Percentiles rank a stretch among this genome's conserved stretches.
Conservation (phyloP, 2,797 vertebrate genomes). For the Linurgus olivaceus region DNA sequence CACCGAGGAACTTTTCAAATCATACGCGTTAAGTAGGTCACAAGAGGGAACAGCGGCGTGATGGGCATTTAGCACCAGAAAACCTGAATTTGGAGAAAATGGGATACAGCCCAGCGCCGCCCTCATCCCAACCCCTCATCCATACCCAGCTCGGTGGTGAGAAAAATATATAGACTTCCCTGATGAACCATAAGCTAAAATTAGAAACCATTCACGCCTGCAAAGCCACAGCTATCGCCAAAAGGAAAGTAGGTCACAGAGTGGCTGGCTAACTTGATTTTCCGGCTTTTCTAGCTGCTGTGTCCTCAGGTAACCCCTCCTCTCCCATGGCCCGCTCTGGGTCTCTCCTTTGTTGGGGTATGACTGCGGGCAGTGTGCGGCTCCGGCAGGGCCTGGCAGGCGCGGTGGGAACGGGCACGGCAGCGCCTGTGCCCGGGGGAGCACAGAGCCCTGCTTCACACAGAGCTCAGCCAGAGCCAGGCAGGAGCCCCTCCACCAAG, state of each 20-base stretch:
- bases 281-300: not conserved
- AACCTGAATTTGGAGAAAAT: not conserved
- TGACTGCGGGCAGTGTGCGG: not conserved
- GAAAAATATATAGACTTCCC: constrained; percentile 9
- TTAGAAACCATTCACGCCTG: constrained; percentile 62
- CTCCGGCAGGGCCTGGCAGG: not conserved
- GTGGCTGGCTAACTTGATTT: constrained; percentile 59
- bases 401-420: not conserved
- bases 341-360: not conserved
- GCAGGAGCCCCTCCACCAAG: not conserved
- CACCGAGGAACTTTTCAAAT: not conserved
- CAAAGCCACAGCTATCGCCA: constrained; percentile 49
- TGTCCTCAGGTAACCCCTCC: constrained; percentile 49
- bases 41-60: not conserved
- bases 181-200: constrained; percentile 57
- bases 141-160: not conserved
- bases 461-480: not conserved
- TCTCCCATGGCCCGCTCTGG: not conserved
- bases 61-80: not conserved
- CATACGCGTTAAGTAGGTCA: not conserved
- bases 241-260: constrained; percentile 66
- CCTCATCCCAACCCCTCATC: not conserved
- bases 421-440: not conserved
- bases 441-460: not conserved
- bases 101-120: rapidly evolving